phyloP scores from a whole-genome alignment of 2,113 vertebrate species.

The Megalops atlanticus region DNA sequence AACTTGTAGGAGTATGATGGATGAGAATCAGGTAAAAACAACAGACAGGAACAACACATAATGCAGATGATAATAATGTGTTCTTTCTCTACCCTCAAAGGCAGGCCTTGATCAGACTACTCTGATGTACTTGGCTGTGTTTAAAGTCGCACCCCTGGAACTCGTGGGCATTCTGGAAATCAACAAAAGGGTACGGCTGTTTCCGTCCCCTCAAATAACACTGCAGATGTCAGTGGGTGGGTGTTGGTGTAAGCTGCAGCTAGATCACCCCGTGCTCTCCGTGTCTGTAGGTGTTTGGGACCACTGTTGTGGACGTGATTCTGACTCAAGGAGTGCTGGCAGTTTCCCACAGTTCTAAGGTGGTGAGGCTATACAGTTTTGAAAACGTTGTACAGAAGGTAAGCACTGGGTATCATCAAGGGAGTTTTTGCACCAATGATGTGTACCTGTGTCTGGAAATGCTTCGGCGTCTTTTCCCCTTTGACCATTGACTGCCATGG shows the following conservation, averaged over 20 bases:
- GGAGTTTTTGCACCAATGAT: background rate
- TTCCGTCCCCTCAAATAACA: background rate
- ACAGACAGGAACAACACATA: background rate
- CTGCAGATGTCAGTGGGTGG: background rate
- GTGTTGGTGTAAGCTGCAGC: background rate
- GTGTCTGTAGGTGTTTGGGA: slow-evolving; percentile 83
- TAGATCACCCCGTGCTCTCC: background rate
- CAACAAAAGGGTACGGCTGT: slow-evolving; percentile 78
- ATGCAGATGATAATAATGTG: background rate
- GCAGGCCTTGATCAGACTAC: slow-evolving; percentile 75
- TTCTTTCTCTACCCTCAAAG: slow-evolving; percentile 54
- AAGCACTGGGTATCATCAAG: slow-evolving; percentile 36
- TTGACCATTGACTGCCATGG: too few relatives aligned
- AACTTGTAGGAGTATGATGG: background rate
- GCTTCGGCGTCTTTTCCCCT: too few relatives aligned
- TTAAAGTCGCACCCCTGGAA: slow-evolving; percentile 84
- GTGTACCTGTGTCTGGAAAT: too few relatives aligned
- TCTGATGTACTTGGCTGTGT: slow-evolving; percentile 85
- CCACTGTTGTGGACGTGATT: slow-evolving; percentile 80
- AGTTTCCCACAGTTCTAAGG: slow-evolving; percentile 84
- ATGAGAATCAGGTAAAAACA: background rate
- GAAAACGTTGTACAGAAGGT: slow-evolving; percentile 86
- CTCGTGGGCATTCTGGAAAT: slow-evolving; percentile 88
- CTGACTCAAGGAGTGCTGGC: slow-evolving; percentile 88
- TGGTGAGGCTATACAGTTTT: slow-evolving; percentile 90